Conservation (phyloP, 1,140 invertebrate species). For the Sinonovacula constricta region DNA sequence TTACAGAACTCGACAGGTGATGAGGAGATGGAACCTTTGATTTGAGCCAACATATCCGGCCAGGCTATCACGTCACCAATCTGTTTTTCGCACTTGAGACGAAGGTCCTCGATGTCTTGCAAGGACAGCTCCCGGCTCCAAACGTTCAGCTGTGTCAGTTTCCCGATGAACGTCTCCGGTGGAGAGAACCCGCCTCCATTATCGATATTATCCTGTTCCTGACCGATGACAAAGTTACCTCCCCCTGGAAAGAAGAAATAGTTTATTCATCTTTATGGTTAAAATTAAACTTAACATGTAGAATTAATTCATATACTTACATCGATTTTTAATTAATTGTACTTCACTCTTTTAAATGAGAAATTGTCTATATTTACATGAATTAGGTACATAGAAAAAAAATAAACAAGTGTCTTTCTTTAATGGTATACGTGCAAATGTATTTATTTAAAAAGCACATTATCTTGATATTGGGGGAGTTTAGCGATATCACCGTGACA, state of each 20-base stretch:
- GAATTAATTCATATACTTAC: no score
- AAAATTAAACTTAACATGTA: no score
- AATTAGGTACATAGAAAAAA: no score
- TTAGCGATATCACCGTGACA: no score
- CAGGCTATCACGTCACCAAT: constrained; percentile 82
- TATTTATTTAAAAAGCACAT: no score
- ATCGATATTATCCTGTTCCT: constrained; percentile 85
- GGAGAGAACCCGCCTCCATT: constrained; percentile 84
- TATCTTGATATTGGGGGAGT: no score
- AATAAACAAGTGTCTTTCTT: no score
- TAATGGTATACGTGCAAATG: no score
- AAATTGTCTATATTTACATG: no score
- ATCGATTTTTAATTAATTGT: no score
- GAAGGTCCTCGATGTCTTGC: constrained; percentile 78
- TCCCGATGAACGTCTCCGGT: constrained; percentile 84
- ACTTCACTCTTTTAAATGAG: no score
- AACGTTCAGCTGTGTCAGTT: constrained; percentile 82
- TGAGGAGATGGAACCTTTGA: constrained; percentile 81
- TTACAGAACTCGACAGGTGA: constrained; percentile 75
- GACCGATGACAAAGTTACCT: constrained; percentile 84
- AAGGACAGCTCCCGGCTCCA: constrained; percentile 81
- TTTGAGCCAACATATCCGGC: constrained; percentile 81
- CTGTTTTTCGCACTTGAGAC: constrained; percentile 79
- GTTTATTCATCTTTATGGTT: no score
- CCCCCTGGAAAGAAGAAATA: constrained; percentile 71